Conservation (phyloP, 2,888 invertebrate species). For the Perizoma affinitatum region DNA sequence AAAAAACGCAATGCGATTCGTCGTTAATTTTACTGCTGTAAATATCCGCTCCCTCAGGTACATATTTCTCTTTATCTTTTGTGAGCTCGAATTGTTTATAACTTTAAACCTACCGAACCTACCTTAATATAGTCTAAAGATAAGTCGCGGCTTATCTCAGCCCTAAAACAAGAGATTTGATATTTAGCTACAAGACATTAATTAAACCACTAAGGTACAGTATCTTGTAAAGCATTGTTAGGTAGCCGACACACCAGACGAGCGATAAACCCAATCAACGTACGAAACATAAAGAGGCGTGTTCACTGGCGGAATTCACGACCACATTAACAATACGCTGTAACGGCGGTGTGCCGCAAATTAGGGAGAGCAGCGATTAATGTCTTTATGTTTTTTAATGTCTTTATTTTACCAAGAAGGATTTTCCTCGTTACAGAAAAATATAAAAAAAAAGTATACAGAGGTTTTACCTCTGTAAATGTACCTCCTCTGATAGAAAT, state of each 20-base stretch:
- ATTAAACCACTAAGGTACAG: slow-evolving; percentile 30
- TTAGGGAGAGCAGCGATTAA: slow-evolving; percentile 29
- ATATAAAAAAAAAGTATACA: too few species aligned
- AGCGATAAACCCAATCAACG: slow-evolving; percentile 74
- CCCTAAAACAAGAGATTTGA: slow-evolving; percentile 35
- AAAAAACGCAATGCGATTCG: too few species aligned
- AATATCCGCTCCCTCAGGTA: slow-evolving; percentile 8
- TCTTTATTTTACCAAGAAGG: too few species aligned
- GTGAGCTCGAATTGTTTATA: neutral
- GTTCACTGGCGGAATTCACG: slow-evolving; percentile 61
- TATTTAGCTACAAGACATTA: slow-evolving; percentile 33
- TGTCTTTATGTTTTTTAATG: slow-evolving; percentile 1
- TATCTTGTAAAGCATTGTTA: slow-evolving; percentile 35
- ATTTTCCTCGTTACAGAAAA: too few species aligned
- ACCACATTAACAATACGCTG: slow-evolving; percentile 67
- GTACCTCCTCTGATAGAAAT: too few species aligned
- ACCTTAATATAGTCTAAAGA: slow-evolving; percentile 1
- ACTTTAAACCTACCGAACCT: slow-evolving; percentile 2
- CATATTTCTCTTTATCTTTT: slow-evolving; percentile 4
- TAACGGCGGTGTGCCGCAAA: slow-evolving; percentile 47
- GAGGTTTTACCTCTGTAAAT: too few species aligned
- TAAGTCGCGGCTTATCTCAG: slow-evolving; percentile 15
- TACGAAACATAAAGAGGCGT: slow-evolving; percentile 72
- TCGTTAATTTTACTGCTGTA: neutral
- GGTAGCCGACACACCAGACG: slow-evolving; percentile 42